A percentile compares a stretch with the other conserved stretches of the same genome.
phyloP scores from a whole-genome alignment of 2,888 invertebrate species.

The Ormyrus rosae region DNA sequence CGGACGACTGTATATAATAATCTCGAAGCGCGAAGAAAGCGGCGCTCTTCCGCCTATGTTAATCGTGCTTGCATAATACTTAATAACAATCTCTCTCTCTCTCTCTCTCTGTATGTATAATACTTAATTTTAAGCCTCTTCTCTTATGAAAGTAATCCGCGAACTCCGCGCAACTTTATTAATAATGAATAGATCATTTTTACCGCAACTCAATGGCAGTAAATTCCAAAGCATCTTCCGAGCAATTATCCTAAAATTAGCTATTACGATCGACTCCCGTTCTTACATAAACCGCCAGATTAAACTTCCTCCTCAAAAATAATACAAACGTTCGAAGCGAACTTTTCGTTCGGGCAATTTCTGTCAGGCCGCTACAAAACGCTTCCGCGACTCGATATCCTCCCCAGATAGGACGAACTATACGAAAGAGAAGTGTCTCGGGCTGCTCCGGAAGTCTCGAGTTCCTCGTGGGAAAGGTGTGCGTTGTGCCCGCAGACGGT shows the following conservation, averaged over 20 bases:
- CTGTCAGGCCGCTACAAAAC: not conserved
- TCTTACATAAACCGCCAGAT: too few relatives aligned
- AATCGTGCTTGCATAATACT: slow-evolving; percentile 26
- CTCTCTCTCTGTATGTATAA: too few relatives aligned
- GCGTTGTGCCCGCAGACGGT: too few relatives aligned
- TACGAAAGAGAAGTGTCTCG: not conserved
- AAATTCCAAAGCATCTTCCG: too few relatives aligned
- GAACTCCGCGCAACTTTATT: too few relatives aligned
- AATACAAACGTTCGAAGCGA: not conserved
- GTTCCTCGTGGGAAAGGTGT: slow-evolving; percentile 47
- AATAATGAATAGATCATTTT: too few relatives aligned
- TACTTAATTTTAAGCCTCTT: not conserved
- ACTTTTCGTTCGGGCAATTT: not conserved
- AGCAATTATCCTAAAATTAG: too few relatives aligned
- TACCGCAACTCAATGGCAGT: too few relatives aligned
- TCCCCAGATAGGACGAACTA: not conserved
- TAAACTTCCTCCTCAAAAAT: too few relatives aligned
- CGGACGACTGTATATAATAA: slow-evolving; percentile 12
- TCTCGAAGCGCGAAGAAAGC: slow-evolving; percentile 19
- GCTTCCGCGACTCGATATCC: slow-evolving; percentile 2
- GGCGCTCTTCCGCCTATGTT: slow-evolving; percentile 22
- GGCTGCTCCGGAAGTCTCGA: slow-evolving; percentile 47
- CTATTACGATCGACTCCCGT: too few relatives aligned
- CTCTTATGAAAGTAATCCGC: not conserved
- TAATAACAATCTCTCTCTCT: not conserved